phyloP scores from a whole-genome alignment of 2,797 vertebrate species.

The Tauraco hartlaubi region DNA sequence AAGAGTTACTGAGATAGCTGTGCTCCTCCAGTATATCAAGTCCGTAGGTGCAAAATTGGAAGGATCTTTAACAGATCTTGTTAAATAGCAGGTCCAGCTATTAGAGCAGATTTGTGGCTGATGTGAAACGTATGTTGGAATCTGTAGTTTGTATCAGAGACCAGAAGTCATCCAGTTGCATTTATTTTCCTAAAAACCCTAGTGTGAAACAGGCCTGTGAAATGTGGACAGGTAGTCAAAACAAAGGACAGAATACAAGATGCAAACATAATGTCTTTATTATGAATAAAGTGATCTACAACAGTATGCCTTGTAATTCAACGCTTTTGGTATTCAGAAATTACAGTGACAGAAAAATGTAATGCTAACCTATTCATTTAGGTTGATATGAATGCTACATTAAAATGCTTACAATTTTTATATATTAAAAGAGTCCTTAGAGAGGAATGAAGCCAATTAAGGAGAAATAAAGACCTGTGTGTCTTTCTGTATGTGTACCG shows the following conservation, averaged over 20 bases:
- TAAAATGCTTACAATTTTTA: slow-evolving; percentile 42
- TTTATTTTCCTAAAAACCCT: neutral
- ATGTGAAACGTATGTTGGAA: neutral
- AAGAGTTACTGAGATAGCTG: neutral
- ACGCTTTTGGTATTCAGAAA: neutral
- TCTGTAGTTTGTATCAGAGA: neutral
- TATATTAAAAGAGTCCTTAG: slow-evolving; percentile 18
- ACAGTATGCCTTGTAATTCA: neutral
- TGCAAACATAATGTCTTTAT: neutral
- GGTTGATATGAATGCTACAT: slow-evolving; percentile 18
- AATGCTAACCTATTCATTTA: slow-evolving; percentile 27
- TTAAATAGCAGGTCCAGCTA: neutral
- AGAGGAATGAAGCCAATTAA: slow-evolving; percentile 44
- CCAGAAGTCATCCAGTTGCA: neutral
- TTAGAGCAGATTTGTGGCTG: neutral
- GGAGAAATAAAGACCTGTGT: slow-evolving; percentile 13
- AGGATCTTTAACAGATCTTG: neutral
- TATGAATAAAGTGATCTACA: neutral
- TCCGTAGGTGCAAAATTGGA: rapidly evolving
- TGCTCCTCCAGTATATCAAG: neutral
- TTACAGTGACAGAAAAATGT: slow-evolving; percentile 16
- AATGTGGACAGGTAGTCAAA: neutral
- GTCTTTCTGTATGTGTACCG: slow-evolving; percentile 1
- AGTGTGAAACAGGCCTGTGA: neutral
- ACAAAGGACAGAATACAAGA: neutral